A percentile compares a stretch with the other conserved stretches of the same genome.
Evolutionary conservation across 1,140 invertebrate genomes (phyloP).

Genomic region (Wasmannia auropunctata): DNA sequence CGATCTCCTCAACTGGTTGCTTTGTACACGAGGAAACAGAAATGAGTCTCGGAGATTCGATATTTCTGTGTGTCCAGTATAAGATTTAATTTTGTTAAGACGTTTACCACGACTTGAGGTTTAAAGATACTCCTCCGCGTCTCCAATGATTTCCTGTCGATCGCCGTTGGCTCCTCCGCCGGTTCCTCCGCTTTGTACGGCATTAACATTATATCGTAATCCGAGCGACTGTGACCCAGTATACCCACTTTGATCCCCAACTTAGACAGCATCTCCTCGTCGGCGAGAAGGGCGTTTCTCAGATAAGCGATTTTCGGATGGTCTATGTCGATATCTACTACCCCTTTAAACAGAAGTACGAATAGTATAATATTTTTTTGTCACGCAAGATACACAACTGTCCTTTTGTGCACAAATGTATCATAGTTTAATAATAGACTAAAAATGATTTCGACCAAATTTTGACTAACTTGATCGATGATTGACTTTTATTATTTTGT

Average conservation of each 20-base stretch:
- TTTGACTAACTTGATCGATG: neutral
- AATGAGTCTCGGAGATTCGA: neutral
- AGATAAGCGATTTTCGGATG: slow-evolving; percentile 78
- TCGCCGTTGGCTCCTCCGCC: neutral
- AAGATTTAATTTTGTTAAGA: neutral
- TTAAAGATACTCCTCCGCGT: neutral
- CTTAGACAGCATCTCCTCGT: slow-evolving; percentile 74
- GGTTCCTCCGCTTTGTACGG: slow-evolving; percentile 42
- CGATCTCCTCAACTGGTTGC: slow-evolving; percentile 29
- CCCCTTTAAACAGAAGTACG: slow-evolving; percentile 49
- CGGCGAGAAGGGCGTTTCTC: slow-evolving; percentile 75
- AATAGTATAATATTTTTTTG: neutral
- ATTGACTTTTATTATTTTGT: neutral
- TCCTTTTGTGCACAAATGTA: neutral
- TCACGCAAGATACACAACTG: neutral
- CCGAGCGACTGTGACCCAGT: slow-evolving; percentile 74
- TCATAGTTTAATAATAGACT: neutral
- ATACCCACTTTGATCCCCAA: slow-evolving; percentile 80
- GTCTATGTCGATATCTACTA: slow-evolving; percentile 54
- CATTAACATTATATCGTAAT: slow-evolving; percentile 78
- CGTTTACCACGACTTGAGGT: neutral
- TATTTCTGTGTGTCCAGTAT: neutral
- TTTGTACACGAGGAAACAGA: slow-evolving; percentile 17
- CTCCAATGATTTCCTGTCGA: slow-evolving; percentile 6
- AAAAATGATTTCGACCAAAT: neutral